Evolutionary conservation across 2,888 invertebrate species (phyloP).

Genomic region (Oxystoma pomonae): DNA sequence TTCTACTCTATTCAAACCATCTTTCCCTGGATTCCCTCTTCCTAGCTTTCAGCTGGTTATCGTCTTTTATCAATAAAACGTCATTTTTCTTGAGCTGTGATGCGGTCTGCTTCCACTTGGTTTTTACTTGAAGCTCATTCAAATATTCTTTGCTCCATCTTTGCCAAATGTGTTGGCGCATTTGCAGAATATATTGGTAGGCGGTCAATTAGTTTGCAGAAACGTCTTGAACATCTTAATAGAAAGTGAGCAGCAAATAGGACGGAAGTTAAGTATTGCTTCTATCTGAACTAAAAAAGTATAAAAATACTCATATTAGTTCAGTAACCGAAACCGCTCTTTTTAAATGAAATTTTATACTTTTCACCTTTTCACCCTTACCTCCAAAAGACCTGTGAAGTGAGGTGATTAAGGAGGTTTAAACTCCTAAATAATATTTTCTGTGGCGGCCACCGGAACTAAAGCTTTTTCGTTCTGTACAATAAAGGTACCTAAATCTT

Average conservation of each 20-base stretch:
- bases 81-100: not conserved
- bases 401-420: conserved; percentile 26
- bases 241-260: conserved; percentile 37
- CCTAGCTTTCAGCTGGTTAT: conserved; percentile 10
- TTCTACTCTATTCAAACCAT: conserved; percentile 8
- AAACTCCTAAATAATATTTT: conserved; percentile 20
- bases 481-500: conserved; percentile 9
- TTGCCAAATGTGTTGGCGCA: conserved; percentile 18
- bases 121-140: conserved; percentile 4
- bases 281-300: conserved; percentile 31
- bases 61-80: conserved; percentile 8
- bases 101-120: conserved; percentile 12
- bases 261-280: conserved; percentile 34
- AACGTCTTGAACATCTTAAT: conserved; percentile 21
- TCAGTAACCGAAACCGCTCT: conserved; percentile 13
- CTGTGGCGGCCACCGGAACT: not conserved
- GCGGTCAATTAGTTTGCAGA: conserved; percentile 9
- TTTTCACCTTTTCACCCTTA: conserved; percentile 26
- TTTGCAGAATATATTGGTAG: conserved; percentile 14
- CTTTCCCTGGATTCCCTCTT: conserved; percentile 12
- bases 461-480: conserved; percentile 4
- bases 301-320: conserved; percentile 24
- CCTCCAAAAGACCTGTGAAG: conserved; percentile 29
- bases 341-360: conserved; percentile 24
- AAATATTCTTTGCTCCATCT: conserved; percentile 13